Conservation (phyloP, 1,140 invertebrate genomes). For the Samia ricini region DNA sequence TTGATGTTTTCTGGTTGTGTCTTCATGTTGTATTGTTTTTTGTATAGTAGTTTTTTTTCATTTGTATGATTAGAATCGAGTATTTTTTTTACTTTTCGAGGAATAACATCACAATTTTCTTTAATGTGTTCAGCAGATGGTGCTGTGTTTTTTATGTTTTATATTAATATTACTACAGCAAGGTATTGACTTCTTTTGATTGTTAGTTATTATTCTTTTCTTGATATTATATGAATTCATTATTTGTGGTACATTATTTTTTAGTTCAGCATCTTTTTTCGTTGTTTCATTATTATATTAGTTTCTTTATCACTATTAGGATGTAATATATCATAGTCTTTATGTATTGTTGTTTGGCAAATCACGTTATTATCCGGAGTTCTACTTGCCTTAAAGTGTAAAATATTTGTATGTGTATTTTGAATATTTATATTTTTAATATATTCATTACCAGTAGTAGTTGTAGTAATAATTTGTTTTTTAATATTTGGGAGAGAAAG, state of each 20-base stretch:
- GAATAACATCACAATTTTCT: constrained; percentile 20
- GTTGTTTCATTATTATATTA: neutral
- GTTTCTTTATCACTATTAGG: neutral
- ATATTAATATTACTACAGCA: constrained; percentile 18
- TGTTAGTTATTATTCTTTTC: constrained; percentile 6
- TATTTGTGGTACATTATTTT: constrained; percentile 9
- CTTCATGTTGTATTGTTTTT: neutral
- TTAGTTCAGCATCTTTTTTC: constrained; percentile 1
- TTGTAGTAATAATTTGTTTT: neutral
- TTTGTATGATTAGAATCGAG: neutral
- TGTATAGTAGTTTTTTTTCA: neutral
- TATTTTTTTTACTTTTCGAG: neutral
- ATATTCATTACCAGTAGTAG: neutral
- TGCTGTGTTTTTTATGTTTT: constrained; percentile 24
- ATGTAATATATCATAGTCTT: neutral
- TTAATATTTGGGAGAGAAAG: neutral
- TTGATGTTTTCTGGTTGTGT: neutral
- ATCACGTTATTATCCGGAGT: neutral
- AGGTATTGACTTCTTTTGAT: neutral
- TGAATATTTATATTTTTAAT: neutral
- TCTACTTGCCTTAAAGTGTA: neutral
- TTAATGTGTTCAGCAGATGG: constrained; percentile 20
- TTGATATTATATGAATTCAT: neutral
- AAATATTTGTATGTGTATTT: neutral
- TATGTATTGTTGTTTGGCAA: neutral